Evolutionary conservation across 2,113 vertebrate genomes (phyloP), one percentile per base, ranked within the genome.

Genomic region (Ciconia boyciana): DNA sequence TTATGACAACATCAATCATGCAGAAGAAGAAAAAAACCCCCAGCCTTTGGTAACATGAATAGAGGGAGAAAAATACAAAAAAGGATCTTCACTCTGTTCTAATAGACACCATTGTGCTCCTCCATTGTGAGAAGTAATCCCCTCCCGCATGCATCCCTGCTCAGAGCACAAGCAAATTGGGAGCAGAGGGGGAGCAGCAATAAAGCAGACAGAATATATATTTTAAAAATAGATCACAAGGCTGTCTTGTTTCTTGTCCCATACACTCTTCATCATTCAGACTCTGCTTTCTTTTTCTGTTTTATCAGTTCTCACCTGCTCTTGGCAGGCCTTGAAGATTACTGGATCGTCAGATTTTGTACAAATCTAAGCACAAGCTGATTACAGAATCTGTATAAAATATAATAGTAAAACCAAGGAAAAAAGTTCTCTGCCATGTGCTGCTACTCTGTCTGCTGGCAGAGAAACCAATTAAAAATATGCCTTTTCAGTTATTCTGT

Each of bases 151-250:
- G 68, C 48, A 68, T 18, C 79, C 82, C 85, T 48, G 77, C 57
- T 89, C 68, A 52, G 62, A 89, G 44, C 48, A 83, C 25, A 34
- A 55, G 71, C 48, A 95, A 85, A 90, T 1, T 57, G 62, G 87
- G 43, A 94, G 72, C 89, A 68, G 43, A 89, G n/a, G 28, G 81
- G 70, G 36, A 94, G 39, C 82, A 58, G 60, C 79, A 80, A 91
- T 76, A 87, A 93, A 84, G 83, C 77, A 89, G 31, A 22, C 13
- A 90, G 49, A 93, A 87, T 87, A 64, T 62, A 31, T 83, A 48
- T 77, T 88, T 91, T 77, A 57, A 92, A 96, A 96, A 87, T 39
- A 96, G 61, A 94, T 91, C 87, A 97, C 70, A 94, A 65, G 65
- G 32, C 41, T 82, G n/a, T 25, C 93, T 91, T 85, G 26, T 60